Conservation (phyloP, 35 echinoderm and acorn worm genomes). For the Apostichopus parvimensis region DNA sequence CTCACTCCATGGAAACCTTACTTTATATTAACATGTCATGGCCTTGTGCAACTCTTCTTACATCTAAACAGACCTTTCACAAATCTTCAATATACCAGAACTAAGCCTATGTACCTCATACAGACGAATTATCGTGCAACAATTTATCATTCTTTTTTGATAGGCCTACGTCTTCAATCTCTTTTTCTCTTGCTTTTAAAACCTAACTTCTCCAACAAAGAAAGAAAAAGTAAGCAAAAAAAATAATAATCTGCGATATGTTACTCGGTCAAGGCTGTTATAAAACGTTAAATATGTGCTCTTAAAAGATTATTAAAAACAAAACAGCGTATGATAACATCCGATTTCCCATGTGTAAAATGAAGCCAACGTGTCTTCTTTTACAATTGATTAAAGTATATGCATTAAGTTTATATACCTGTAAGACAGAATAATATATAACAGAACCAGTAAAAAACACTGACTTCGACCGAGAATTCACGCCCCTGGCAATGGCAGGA, state of each 20-base stretch:
- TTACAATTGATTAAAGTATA: background rate
- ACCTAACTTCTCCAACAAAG: no score
- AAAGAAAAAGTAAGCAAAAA: background rate
- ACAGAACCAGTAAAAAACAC: background rate
- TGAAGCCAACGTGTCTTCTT: background rate
- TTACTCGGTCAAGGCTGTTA: background rate
- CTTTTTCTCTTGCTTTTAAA: no score
- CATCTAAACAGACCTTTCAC: no score
- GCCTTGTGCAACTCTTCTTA: no score
- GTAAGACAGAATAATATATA: no score
- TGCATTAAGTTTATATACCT: background rate
- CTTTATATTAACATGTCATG: no score
- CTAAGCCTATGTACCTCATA: no score
- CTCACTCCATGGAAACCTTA: no score
- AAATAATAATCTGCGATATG: background rate
- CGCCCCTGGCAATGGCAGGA: background rate
- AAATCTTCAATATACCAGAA: no score
- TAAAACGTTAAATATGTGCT: background rate
- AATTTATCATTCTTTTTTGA: no score
- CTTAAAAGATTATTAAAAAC: background rate
- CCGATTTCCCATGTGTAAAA: background rate
- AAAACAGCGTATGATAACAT: background rate
- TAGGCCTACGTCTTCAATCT: no score
- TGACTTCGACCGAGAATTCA: background rate
- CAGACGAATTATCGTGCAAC: no score